These are phyloP conservation scores for Fulmarus glacialis DNA, from an alignment of 2,113 vertebrate genomes.

Conservation along the genomic window DNA sequence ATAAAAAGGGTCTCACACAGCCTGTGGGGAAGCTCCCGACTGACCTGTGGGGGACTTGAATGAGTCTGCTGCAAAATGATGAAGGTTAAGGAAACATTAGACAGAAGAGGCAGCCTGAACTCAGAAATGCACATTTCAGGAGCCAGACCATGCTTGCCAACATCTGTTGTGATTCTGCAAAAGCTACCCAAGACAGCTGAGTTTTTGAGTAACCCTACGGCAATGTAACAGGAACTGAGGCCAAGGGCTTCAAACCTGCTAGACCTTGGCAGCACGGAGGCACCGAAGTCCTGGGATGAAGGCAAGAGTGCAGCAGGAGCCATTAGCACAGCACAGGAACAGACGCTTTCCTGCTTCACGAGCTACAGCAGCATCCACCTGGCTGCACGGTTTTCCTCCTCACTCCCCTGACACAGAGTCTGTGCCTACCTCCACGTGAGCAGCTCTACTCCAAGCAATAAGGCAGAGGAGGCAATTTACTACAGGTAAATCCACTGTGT, in stretches of 20 bases:
- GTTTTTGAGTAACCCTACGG: not conserved
- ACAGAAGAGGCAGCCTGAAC: not conserved
- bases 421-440: not conserved
- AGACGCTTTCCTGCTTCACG: fast-evolving
- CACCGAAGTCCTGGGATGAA: not conserved
- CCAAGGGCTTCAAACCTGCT: not conserved
- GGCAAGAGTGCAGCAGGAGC: not conserved
- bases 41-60: not conserved
- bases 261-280: not conserved
- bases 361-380: not conserved
- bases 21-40: not conserved
- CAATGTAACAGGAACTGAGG: not conserved
- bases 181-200: not conserved
- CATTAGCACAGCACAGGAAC: fast-evolving
- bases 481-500: not conserved
- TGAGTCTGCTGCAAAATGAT: not conserved
- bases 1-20: not conserved
- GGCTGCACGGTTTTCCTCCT: not conserved
- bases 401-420: fast-evolving
- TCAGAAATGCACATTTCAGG: not conserved
- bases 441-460: not conserved
- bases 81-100: not conserved
- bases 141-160: not conserved
- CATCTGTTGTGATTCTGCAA: not conserved
- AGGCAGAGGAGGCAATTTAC: not conserved